These are phyloP conservation scores for Xiphydria camelus DNA, from an alignment of 2,888 invertebrate genomes.

Conservation along the genomic window DNA sequence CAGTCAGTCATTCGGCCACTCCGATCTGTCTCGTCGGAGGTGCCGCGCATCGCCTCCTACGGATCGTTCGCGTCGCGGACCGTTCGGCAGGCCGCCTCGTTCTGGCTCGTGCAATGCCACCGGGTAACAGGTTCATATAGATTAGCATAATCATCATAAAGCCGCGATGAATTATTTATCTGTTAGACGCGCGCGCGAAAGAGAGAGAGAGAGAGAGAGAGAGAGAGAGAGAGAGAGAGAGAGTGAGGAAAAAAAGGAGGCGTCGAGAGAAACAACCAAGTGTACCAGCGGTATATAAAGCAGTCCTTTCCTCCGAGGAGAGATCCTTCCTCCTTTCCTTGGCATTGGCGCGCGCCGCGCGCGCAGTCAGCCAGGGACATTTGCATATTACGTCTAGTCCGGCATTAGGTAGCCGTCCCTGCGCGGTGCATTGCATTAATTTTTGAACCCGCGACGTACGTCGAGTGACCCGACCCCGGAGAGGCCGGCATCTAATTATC, in stretches of 20 bases:
- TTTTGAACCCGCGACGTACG: constrained; percentile 26
- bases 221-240: constrained; percentile 7
- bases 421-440: constrained; percentile 53
- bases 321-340: constrained; percentile 8
- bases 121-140: constrained; percentile 53
- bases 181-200: constrained; percentile 30
- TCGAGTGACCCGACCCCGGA: not conserved
- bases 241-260: not conserved
- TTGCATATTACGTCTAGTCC: constrained; percentile 52
- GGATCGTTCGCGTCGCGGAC: constrained; percentile 19
- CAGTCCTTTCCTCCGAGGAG: constrained; percentile 30
- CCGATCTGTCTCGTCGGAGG: not conserved
- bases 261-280: constrained; percentile 16
- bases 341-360: constrained; percentile 37
- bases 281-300: constrained; percentile 23
- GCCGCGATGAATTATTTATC: constrained; percentile 58
- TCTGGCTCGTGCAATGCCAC: not conserved
- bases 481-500: constrained; percentile 34
- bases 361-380: constrained; percentile 33
- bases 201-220: constrained; percentile 20
- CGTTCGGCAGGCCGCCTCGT: not conserved
- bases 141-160: constrained; percentile 58
- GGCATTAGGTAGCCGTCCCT: constrained; percentile 40
- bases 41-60: constrained; percentile 30
- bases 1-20: constrained; percentile 1